These are phyloP conservation scores for Belgica antarctica DNA, from an alignment of 2,888 invertebrate species.

Conservation along the genomic window DNA sequence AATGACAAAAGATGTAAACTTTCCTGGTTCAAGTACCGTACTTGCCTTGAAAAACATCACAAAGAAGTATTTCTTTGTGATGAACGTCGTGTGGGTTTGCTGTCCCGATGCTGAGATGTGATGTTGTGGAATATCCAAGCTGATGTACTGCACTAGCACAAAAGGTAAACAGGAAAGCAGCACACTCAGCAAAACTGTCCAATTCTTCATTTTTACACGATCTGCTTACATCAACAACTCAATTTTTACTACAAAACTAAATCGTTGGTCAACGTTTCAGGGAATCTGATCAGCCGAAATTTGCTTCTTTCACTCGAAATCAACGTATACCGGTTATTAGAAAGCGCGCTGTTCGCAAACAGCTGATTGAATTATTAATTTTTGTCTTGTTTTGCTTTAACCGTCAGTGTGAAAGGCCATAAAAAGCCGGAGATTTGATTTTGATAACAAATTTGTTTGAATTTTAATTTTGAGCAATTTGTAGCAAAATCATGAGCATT, in stretches of 20 bases:
- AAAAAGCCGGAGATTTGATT: no score
- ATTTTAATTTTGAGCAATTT: no score
- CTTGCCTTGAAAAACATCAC: constrained; percentile 35
- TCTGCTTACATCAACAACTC: not conserved
- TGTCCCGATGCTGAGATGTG: not conserved
- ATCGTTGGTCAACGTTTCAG: not conserved
- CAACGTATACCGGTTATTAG: constrained; percentile 6
- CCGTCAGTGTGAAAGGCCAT: not conserved
- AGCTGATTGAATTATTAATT: not conserved
- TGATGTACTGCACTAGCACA: not conserved
- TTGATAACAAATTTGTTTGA: no score
- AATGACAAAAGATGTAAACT: no score
- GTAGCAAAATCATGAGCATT: no score
- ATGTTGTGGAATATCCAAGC: not conserved
- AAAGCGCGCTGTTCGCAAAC: not conserved
- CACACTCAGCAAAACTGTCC: not conserved
- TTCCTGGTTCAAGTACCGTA: no score
- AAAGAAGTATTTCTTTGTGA: constrained; percentile 28
- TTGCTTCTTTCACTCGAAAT: not conserved
- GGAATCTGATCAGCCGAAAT: not conserved
- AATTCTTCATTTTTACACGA: not conserved
- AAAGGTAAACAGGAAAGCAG: no score
- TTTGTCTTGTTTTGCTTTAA: not conserved
- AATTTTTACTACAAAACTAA: not conserved
- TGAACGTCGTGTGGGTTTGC: not conserved